Evolutionary conservation across 2,113 vertebrate genomes (phyloP).

Genomic region (Epinephelus lanceolatus): DNA sequence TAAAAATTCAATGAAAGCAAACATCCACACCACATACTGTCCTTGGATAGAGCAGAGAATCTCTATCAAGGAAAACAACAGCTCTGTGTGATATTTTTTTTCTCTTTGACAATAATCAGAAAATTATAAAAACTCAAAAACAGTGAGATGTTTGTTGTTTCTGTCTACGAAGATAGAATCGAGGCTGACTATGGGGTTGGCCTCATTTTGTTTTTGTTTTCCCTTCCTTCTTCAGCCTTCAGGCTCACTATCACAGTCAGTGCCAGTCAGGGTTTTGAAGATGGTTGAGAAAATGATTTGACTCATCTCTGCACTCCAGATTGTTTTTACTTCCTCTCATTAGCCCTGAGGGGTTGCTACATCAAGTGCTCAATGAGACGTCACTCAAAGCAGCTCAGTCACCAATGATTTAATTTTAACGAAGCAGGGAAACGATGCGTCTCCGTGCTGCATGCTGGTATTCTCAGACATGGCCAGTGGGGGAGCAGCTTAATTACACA

Average conservation of each 20-base stretch:
- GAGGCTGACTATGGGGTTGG: neutral
- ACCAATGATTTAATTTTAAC: slow-evolving; percentile 13
- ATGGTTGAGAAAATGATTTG: slow-evolving; percentile 33
- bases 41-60: neutral
- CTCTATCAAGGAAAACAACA: slow-evolving; percentile 11
- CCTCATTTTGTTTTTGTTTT: slow-evolving; percentile 2
- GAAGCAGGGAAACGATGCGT: slow-evolving; percentile 3
- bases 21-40: neutral
- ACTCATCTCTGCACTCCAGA: slow-evolving; percentile 30
- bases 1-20: slow-evolving; percentile 12
- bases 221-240: slow-evolving; percentile 6
- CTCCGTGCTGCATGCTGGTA: slow-evolving; percentile 20
- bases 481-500: slow-evolving; percentile 31
- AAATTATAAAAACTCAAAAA: neutral
- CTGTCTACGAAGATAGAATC: slow-evolving; percentile 4
- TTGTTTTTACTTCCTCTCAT: slow-evolving; percentile 38
- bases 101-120: neutral
- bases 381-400: slow-evolving; percentile 30
- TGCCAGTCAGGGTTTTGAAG: slow-evolving; percentile 23
- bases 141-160: neutral
- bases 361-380: slow-evolving; percentile 2
- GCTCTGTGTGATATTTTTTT: neutral
- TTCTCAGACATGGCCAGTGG: slow-evolving; percentile 8
- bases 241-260: neutral
- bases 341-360: slow-evolving; percentile 20